phyloP scores from a whole-genome alignment of 1,140 invertebrate species.

The Caenorhabditis latens region DNA sequence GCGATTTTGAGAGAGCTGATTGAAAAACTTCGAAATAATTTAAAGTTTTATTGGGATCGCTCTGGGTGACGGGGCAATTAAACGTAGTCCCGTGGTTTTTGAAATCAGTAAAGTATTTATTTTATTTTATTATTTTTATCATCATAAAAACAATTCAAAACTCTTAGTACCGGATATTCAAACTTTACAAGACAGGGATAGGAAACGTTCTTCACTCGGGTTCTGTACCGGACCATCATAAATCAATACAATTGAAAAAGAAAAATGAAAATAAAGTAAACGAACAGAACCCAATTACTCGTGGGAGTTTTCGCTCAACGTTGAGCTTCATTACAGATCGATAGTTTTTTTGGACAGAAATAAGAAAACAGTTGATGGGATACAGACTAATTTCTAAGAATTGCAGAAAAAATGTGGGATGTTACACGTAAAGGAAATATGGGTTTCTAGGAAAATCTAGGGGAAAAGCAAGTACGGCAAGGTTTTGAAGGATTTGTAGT shows the following conservation, averaged over 20 bases:
- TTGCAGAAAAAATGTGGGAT: neutral
- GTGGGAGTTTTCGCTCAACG: neutral
- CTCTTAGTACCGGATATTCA: neutral
- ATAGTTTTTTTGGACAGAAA: neutral
- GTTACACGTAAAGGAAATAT: slow-evolving; percentile 12
- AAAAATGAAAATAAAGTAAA: neutral
- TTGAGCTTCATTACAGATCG: neutral
- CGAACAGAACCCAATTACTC: slow-evolving; percentile 30
- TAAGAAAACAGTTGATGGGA: neutral
- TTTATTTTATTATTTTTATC: neutral
- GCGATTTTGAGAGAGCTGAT: too few species aligned
- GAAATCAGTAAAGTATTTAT: neutral
- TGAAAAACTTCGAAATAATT: too few species aligned
- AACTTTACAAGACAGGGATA: neutral
- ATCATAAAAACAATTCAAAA: slow-evolving; percentile 4
- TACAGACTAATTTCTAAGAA: neutral
- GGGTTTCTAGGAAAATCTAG: neutral
- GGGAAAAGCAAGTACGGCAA: neutral
- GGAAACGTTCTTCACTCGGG: slow-evolving; percentile 12
- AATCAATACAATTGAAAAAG: neutral
- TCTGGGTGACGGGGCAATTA: too few species aligned
- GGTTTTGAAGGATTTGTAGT: neutral
- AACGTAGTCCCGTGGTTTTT: too few species aligned
- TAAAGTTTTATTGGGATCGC: too few species aligned
- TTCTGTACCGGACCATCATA: neutral